Conservation (phyloP, 2,888 invertebrate species). For the Clusia tigrina region DNA sequence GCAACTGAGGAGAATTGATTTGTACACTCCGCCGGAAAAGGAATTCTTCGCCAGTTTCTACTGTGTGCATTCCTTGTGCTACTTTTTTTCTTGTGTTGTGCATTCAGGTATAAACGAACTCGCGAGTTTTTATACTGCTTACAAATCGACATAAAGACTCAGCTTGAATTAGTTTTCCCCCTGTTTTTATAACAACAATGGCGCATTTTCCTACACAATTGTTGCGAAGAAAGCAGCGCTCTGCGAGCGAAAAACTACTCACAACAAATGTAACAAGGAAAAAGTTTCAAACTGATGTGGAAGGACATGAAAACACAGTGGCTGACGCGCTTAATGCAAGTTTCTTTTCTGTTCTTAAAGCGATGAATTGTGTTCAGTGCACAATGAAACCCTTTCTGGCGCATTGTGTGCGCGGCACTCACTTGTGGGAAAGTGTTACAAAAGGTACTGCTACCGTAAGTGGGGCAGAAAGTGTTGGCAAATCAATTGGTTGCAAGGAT, state of each 20-base stretch:
- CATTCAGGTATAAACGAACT: no score
- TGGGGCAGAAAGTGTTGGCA: neutral
- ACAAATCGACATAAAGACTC: no score
- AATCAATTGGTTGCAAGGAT: neutral
- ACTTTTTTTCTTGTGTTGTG: no score
- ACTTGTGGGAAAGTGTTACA: neutral
- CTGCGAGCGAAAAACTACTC: neutral
- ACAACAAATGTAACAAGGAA: neutral
- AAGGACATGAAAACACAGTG: neutral
- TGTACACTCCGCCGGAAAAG: no score
- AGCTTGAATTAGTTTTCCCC: no score
- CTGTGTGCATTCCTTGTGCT: no score
- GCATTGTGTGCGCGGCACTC: neutral
- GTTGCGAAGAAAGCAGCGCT: neutral
- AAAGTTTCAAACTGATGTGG: neutral
- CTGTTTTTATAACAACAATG: no score
- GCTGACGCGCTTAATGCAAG: neutral
- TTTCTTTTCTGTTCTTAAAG: neutral
- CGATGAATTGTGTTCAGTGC: neutral
- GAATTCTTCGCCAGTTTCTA: no score
- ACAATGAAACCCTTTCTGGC: slow-evolving; percentile 1
- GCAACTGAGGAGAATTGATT: neutral
- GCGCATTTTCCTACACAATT: no score
- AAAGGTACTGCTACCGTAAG: neutral
- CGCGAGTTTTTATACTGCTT: no score